Conservation (phyloP, 2,888 invertebrate species). For the Caenorhabditis sinica region DNA sequence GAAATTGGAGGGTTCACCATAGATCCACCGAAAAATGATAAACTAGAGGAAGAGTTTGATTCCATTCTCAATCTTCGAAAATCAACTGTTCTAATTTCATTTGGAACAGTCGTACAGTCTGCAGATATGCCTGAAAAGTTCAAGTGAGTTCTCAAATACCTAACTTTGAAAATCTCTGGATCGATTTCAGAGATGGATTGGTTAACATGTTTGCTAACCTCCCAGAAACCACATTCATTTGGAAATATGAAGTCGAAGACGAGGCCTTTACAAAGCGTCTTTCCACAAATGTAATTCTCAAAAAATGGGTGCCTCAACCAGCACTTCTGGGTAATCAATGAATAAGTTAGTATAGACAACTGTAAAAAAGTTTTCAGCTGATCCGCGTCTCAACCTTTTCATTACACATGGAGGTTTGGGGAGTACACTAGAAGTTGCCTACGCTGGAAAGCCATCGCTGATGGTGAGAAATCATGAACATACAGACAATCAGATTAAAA, state of each 20-base stretch:
- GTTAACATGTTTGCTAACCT: constrained; percentile 37
- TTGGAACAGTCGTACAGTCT: constrained; percentile 55
- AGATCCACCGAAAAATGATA: constrained; percentile 25
- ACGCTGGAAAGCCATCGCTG: constrained; percentile 43
- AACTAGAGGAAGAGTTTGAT: constrained; percentile 40
- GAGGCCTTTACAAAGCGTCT: constrained; percentile 20
- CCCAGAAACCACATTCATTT: constrained; percentile 53
- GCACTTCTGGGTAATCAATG: constrained; percentile 18
- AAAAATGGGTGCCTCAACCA: constrained; percentile 48
- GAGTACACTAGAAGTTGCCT: constrained; percentile 41
- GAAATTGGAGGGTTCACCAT: constrained; percentile 54
- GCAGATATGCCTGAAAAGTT: constrained; percentile 49
- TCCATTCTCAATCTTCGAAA: constrained; percentile 38
- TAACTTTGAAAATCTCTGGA: neutral
- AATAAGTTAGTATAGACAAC: no score
- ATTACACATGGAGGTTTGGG: constrained; percentile 43
- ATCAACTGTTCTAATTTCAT: constrained; percentile 50
- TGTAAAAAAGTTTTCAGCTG: constrained; percentile 1
- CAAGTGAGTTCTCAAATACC: constrained; percentile 16
- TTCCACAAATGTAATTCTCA: constrained; percentile 46
- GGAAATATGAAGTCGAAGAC: constrained; percentile 56
- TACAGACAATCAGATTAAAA: neutral
- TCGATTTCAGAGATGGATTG: constrained; percentile 25
- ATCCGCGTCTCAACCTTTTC: constrained; percentile 29
- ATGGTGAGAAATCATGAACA: constrained; percentile 1